These are phyloP conservation scores for Gymnodraco acuticeps DNA, from an alignment of 2,797 vertebrate species.

Conservation along the genomic window DNA sequence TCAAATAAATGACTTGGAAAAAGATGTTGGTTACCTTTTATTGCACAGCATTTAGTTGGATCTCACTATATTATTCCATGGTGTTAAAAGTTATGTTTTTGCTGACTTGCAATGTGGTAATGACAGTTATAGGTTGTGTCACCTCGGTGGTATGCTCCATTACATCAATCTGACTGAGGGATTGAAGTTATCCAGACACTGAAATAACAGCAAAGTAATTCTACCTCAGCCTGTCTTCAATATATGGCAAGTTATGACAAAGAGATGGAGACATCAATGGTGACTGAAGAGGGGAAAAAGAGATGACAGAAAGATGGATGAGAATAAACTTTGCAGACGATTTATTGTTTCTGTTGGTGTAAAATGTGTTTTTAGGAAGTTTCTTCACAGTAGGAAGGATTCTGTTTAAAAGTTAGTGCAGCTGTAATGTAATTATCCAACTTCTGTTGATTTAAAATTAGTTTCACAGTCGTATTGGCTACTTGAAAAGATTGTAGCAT, in stretches of 20 bases:
- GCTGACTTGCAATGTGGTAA: conserved; percentile 44
- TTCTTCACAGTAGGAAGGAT: not conserved
- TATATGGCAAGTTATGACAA: conserved; percentile 1
- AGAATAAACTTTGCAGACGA: conserved; percentile 9
- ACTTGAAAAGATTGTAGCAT: conserved; percentile 15
- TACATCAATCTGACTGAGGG: not conserved
- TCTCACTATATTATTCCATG: conserved; percentile 13
- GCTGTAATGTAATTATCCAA: no score
- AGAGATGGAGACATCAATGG: conserved; percentile 36
- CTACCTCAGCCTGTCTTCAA: conserved; percentile 20
- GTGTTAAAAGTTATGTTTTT: conserved; percentile 33
- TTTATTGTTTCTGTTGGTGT: conserved; percentile 1
- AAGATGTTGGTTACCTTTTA: conserved; percentile 35
- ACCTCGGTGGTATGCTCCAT: conserved; percentile 39
- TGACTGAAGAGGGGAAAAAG: not conserved
- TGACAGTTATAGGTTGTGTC: conserved; percentile 28
- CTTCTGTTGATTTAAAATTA: not conserved
- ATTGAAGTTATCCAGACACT: not conserved
- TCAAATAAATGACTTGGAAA: conserved; percentile 49
- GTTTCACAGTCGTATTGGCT: conserved; percentile 7
- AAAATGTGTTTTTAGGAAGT: not conserved
- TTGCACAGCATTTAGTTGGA: conserved; percentile 18
- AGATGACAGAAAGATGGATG: conserved; percentile 38
- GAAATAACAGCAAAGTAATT: conserved; percentile 32
- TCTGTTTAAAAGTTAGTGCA: not conserved